Conservation (phyloP, 2,113 vertebrate species). For the Salvator merianae region DNA sequence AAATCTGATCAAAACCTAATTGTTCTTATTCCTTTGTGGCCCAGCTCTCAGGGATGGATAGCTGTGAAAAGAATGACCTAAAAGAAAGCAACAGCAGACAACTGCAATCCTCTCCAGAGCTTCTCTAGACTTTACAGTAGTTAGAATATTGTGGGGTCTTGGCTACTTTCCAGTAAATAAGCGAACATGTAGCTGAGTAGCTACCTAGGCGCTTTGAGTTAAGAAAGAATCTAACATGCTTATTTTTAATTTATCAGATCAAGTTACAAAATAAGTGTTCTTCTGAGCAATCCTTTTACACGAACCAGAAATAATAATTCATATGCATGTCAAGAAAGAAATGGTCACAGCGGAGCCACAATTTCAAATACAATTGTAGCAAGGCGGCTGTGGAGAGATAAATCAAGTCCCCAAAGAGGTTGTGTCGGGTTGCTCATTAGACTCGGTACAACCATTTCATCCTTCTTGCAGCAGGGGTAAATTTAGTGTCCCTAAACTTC, state of each 20-base stretch:
- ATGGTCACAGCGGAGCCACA: constrained; percentile 11
- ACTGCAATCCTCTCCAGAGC: not conserved
- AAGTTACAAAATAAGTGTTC: not conserved
- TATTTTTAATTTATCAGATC: constrained; percentile 4
- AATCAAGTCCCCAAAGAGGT: constrained; percentile 5
- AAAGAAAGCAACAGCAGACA: not conserved
- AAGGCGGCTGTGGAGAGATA: not conserved
- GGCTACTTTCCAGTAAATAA: not conserved
- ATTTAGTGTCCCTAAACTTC: not conserved
- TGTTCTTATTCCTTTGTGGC: no score
- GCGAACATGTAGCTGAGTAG: not conserved
- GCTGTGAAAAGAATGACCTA: not conserved
- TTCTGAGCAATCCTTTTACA: constrained; percentile 3
- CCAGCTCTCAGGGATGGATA: not conserved
- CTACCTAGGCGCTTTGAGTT: not conserved
- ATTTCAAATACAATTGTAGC: constrained; percentile 30
- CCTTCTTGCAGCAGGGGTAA: not conserved
- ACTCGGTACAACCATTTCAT: not conserved
- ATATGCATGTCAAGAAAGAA: constrained; percentile 18
- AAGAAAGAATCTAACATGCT: not conserved
- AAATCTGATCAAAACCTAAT: no score
- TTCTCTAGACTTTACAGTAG: not conserved
- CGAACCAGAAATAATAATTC: constrained; percentile 21
- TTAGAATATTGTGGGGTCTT: no score
- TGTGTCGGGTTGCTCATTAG: not conserved